Conservation (phyloP, 2,113 vertebrate species). For the Podilymbus podiceps region DNA sequence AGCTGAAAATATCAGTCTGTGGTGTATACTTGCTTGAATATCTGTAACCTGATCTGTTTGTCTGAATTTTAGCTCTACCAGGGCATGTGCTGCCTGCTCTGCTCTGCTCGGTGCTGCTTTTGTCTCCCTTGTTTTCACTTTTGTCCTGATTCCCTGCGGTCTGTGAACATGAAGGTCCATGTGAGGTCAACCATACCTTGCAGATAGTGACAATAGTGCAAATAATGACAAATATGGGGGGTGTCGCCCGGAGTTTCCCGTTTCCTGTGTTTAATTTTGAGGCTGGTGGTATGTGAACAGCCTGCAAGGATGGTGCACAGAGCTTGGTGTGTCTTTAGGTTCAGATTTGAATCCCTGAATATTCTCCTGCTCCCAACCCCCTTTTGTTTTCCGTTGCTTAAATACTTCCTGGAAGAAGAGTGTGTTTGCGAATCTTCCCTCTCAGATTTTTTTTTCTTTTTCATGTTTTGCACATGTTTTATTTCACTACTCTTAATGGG, state of each 20-base stretch:
- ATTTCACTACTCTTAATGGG: neutral
- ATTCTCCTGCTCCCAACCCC: neutral
- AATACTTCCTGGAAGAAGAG: neutral
- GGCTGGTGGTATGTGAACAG: neutral
- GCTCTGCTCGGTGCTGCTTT: neutral
- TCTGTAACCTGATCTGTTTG: neutral
- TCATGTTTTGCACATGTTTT: neutral
- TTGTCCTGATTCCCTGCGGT: slow-evolving; percentile 14
- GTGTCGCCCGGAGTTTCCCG: neutral
- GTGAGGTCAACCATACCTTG: slow-evolving; percentile 50
- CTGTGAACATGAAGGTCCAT: neutral
- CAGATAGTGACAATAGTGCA: neutral
- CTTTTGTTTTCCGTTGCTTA: neutral
- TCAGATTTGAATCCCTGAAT: neutral
- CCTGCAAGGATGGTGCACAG: neutral
- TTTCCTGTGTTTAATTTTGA: slow-evolving; percentile 22
- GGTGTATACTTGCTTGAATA: neutral
- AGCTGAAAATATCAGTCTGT: neutral
- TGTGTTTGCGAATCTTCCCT: neutral
- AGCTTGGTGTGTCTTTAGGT: neutral
- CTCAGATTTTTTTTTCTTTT: neutral
- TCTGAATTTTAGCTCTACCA: neutral
- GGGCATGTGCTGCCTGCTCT: neutral
- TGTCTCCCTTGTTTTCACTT: slow-evolving; percentile 9
- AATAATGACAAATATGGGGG: slow-evolving; percentile 13